Percentiles rank a stretch among this genome's conserved stretches.
These are phyloP conservation scores for Daktulosphaira vitifoliae DNA, from an alignment of 1,140 invertebrate species.

Conservation along the genomic window DNA sequence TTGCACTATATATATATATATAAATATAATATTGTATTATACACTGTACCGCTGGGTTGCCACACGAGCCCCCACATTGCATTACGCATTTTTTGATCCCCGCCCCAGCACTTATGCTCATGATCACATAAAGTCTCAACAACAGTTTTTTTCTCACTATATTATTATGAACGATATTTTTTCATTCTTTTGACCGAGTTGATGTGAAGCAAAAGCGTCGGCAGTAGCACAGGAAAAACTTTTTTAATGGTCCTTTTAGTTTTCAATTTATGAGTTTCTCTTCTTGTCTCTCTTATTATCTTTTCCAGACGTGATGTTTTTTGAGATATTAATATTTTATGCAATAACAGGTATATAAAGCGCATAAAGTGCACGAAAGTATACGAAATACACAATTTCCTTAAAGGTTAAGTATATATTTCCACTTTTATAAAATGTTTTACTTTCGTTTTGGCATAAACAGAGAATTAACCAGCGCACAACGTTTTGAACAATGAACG, in stretches of 20 bases:
- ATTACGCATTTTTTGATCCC: neutral
- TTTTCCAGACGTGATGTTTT: slow-evolving; percentile 24
- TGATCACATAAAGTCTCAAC: neutral
- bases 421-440: neutral
- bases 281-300: neutral
- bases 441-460: neutral
- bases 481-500: no score
- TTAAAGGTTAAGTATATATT: no score
- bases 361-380: neutral
- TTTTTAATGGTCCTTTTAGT: slow-evolving; percentile 32
- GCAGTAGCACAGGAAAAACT: slow-evolving; percentile 1
- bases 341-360: no score
- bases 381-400: slow-evolving; percentile 8
- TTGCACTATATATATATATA: no score
- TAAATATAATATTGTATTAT: no score
- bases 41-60: slow-evolving; percentile 4
- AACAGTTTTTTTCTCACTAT: neutral
- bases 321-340: slow-evolving; percentile 27
- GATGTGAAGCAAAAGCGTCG: neutral
- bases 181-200: neutral
- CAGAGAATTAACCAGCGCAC: no score
- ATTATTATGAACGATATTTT: neutral
- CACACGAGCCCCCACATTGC: slow-evolving; percentile 20
- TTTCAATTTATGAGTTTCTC: slow-evolving; percentile 27
- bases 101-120: neutral